Base-by-base conservation (phyloP, 2,797 vertebrate species). In the Cyclura pinguis region DNA sequence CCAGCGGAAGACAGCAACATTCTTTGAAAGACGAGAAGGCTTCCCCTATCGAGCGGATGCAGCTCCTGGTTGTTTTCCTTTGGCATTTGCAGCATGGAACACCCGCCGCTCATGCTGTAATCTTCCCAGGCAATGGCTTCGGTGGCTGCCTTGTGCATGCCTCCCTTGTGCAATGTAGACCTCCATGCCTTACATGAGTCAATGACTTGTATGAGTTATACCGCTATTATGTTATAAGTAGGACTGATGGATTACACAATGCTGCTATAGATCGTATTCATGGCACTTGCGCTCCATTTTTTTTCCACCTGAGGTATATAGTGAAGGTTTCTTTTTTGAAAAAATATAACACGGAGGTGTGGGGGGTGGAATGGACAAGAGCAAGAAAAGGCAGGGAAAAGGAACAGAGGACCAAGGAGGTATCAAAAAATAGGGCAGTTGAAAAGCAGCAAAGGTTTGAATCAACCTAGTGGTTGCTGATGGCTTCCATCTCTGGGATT, bases 211-310 rank as follows among this genome's bases (percentile, higher is more conserved):
- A 90, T 96, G 96, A 96, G 93, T 97, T 96, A 97, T 96, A 94
- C 0, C 27, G 94, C 96, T 96, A 96, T 97, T 97, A 96, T 94
- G 93, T 94, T 97, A 95, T 96, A 97, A 97, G 93, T 94, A 94
- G 95, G 94, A 93, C 94, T 96, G 96, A 97, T 96, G 94, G 94
- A 96, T 96, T 93, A 92, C 92, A 82, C 91, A 93, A 89, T 76
- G 88, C 90, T 84, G 92, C 94, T 80, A 94, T 96, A 96, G 91
- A 97, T 97, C 93, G 95, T 95, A n/a, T 77, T 92, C 95, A 94
- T 94, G 92, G 95, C 87, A 92, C 84, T 85, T 0, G 0, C 84
- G 62, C 59, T 94, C 94, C 76, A 94, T 94, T 95, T 95, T 90
- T 94, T 89, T 59, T 80, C 82, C 18, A 32, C 38, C 27, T 47